These are phyloP conservation scores for Pristionchus entomophagus DNA, from an alignment of 2,888 invertebrate species.

Conservation along the genomic window DNA sequence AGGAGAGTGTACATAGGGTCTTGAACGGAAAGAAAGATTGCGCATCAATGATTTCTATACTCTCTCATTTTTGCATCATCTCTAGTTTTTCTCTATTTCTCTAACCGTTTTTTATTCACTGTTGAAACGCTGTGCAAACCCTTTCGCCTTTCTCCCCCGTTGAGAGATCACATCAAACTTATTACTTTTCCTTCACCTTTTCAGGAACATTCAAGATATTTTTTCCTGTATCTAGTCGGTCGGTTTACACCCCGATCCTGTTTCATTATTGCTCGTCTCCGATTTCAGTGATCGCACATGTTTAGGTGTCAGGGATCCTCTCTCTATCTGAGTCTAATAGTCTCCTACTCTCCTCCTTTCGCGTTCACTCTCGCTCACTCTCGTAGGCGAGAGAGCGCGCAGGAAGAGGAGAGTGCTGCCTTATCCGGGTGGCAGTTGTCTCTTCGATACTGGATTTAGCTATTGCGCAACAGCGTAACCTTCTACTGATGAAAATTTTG, in stretches of 20 bases:
- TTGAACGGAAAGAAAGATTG: too few relatives aligned
- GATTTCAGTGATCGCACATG: conserved; percentile 20
- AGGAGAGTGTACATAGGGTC: too few relatives aligned
- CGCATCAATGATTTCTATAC: too few relatives aligned
- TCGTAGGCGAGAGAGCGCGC: not conserved
- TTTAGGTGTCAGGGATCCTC: conserved; percentile 8
- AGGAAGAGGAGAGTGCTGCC: not conserved
- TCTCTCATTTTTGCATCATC: too few relatives aligned
- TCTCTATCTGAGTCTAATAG: not conserved
- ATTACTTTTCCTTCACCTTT: not conserved
- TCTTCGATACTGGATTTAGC: not conserved
- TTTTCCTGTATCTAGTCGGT: not conserved
- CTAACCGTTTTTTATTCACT: not conserved
- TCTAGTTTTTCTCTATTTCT: not conserved
- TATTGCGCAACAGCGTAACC: too few relatives aligned
- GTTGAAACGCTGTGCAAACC: not conserved
- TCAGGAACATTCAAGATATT: not conserved
- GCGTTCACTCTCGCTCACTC: not conserved
- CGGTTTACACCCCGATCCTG: not conserved
- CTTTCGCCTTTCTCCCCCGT: too few relatives aligned
- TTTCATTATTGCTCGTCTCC: not conserved
- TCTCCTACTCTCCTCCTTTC: not conserved
- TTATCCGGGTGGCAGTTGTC: not conserved
- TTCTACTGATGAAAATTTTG: too few relatives aligned
- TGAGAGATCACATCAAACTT: not conserved